Conservation (phyloP, 1,140 invertebrate genomes). For the Drusus annulatus region DNA sequence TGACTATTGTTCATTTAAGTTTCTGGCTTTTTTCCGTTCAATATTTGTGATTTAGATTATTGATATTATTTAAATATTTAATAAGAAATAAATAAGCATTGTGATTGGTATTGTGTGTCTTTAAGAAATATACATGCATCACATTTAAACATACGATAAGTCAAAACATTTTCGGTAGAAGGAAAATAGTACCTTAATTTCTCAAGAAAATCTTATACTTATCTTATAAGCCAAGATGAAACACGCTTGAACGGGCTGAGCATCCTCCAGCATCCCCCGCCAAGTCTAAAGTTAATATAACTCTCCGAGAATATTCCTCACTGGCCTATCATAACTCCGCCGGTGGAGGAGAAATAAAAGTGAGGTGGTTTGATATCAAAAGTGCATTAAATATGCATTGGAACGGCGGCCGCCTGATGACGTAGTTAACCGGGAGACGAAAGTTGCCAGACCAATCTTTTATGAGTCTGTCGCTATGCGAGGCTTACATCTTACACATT, state of each 20-base stretch:
- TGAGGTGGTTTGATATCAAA: conserved; percentile 50
- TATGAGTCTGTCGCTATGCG: conserved; percentile 36
- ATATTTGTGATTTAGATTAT: no score
- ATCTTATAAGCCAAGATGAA: not conserved
- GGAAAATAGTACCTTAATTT: no score
- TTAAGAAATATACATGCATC: no score
- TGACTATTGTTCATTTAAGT: no score
- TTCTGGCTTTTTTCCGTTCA: no score
- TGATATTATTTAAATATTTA: no score
- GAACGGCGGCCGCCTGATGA: conserved; percentile 25
- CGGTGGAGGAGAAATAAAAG: conserved; percentile 48
- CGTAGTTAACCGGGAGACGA: conserved; percentile 8
- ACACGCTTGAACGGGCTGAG: not conserved
- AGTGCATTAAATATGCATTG: conserved; percentile 60
- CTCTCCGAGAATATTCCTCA: conserved; percentile 53
- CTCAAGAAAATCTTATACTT: no score
- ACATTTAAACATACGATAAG: no score
- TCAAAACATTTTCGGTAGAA: no score
- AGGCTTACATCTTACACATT: conserved; percentile 4
- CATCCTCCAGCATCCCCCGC: not conserved
- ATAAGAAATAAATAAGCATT: no score
- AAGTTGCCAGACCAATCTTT: conserved; percentile 49
- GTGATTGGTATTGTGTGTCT: no score
- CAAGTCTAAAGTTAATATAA: conserved; percentile 54
- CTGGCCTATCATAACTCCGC: conserved; percentile 52